Evolutionary conservation across 2,888 invertebrate genomes (phyloP).

Genomic region (Dinocampus coccinellae): DNA sequence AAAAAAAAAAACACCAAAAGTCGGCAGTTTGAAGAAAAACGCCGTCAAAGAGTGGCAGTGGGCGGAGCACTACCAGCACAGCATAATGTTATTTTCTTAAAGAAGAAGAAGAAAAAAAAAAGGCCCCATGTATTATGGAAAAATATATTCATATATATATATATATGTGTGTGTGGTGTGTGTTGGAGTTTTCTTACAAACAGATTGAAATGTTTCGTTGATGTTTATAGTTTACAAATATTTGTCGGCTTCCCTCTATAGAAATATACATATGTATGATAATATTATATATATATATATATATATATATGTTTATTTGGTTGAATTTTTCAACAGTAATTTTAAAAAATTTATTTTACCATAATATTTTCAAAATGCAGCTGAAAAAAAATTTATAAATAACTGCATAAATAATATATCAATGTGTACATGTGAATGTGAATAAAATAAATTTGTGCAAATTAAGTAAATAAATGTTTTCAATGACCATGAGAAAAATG

Average conservation of each 20-base stretch:
- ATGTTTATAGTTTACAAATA: slow-evolving; percentile 54
- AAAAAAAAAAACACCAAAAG: too few species aligned
- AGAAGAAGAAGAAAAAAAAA: not conserved
- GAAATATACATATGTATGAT: too few species aligned
- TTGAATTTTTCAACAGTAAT: not conserved
- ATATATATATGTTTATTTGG: slow-evolving; percentile 4
- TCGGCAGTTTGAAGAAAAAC: slow-evolving; percentile 45
- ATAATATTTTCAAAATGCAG: slow-evolving; percentile 11
- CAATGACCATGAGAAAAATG: not conserved
- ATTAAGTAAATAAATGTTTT: not conserved
- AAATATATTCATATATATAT: not conserved
- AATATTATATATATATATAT: slow-evolving; percentile 28
- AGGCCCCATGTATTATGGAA: slow-evolving; percentile 2
- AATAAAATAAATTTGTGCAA: not conserved
- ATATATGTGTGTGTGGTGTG: not conserved
- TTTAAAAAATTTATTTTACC: not conserved
- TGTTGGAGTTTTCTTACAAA: slow-evolving; percentile 34
- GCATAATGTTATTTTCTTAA: slow-evolving; percentile 32
- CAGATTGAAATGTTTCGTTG: slow-evolving; percentile 35
- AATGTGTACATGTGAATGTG: not conserved
- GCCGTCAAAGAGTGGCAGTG: slow-evolving; percentile 42
- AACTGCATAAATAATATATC: not conserved
- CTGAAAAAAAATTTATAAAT: not conserved
- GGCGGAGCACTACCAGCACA: slow-evolving; percentile 18
- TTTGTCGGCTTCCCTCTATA: slow-evolving; percentile 48